Evolutionary conservation across 2,888 invertebrate species (phyloP).

Genomic region (Spatulosminthurus flaviceps): DNA sequence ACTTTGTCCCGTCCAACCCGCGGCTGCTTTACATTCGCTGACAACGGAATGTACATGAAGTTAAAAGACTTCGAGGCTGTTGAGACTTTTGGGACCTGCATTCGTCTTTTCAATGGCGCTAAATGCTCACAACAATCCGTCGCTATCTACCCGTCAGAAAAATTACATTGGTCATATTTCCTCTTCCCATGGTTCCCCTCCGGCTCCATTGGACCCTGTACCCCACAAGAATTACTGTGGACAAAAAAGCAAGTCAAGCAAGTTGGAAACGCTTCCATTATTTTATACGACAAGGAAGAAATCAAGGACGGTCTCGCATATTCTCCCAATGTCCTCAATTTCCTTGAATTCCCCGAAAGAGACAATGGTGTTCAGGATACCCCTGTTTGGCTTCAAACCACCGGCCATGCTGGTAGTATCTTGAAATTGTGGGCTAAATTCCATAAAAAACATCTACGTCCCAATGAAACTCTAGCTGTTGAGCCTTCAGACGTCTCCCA

Average conservation of each 20-base stretch:
- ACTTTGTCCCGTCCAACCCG: neutral
- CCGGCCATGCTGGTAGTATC: neutral
- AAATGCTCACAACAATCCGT: conserved; percentile 18
- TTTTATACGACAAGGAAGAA: conserved; percentile 2
- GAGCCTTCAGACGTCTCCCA: neutral
- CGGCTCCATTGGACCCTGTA: conserved; percentile 24
- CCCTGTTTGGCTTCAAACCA: conserved; percentile 14
- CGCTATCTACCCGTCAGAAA: neutral
- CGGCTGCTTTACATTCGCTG: conserved; percentile 12
- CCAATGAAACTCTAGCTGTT: neutral
- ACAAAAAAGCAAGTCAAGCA: neutral
- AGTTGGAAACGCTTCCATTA: conserved; percentile 1
- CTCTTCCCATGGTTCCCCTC: conserved; percentile 22
- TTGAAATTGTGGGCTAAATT: conserved; percentile 22
- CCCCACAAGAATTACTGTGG: neutral
- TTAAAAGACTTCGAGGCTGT: conserved; percentile 7
- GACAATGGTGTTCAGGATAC: neutral
- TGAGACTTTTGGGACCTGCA: conserved; percentile 15
- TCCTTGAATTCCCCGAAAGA: neutral
- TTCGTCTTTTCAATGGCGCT: neutral
- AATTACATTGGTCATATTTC: conserved; percentile 23
- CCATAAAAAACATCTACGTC: neutral
- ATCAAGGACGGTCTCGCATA: neutral
- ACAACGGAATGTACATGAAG: conserved; percentile 8
- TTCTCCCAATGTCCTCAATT: neutral